These are phyloP conservation scores for Plusia festucae DNA, from an alignment of 2,888 invertebrate species.

Conservation along the genomic window DNA sequence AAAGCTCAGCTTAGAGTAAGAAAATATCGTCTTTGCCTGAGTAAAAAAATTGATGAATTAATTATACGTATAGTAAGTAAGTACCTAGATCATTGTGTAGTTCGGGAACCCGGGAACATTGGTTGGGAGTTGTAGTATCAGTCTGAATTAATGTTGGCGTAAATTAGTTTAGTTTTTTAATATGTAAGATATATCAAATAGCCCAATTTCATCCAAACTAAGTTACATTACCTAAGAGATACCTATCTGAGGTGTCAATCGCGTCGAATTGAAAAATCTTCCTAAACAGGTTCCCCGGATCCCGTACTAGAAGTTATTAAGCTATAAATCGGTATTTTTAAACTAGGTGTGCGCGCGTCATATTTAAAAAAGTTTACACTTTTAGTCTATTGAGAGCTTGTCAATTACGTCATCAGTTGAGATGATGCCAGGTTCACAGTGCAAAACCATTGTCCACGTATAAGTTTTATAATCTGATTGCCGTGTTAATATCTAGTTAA, in stretches of 20 bases:
- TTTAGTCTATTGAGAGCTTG: conserved; percentile 36
- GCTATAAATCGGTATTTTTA: too few species aligned
- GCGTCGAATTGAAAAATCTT: background rate
- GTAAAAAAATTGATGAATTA: background rate
- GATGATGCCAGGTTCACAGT: background rate
- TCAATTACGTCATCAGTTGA: conserved; percentile 55
- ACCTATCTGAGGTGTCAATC: background rate
- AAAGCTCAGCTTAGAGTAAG: background rate
- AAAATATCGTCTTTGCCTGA: background rate
- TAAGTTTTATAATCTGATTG: conserved; percentile 5
- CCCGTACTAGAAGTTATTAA: background rate
- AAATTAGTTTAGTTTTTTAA: background rate
- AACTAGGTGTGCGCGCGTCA: background rate
- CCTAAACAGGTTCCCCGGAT: background rate
- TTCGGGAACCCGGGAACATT: too few species aligned
- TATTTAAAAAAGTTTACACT: background rate
- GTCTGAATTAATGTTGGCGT: background rate
- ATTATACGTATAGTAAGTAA: background rate
- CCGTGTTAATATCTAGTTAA: conserved; percentile 1
- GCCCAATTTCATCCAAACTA: too few species aligned
- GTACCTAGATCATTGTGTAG: too few species aligned
- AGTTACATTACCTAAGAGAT: too few species aligned
- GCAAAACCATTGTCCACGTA: background rate
- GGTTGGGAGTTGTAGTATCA: background rate
- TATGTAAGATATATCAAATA: too few species aligned